Conservation (phyloP, 2,888 invertebrate species). For the Aspidiotus destructor region DNA sequence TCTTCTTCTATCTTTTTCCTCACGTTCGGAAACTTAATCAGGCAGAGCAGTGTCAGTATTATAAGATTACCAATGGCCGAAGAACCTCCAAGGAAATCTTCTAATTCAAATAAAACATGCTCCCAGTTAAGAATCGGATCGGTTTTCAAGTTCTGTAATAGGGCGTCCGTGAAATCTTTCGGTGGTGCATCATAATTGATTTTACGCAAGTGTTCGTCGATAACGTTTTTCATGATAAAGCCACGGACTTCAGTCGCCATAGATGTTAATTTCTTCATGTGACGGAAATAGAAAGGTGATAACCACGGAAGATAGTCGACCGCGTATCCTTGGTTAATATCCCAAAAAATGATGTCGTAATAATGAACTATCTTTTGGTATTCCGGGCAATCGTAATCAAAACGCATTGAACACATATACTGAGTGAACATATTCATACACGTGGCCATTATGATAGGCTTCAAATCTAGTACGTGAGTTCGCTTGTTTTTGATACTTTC, state of each 20-base stretch:
- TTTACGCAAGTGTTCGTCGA: slow-evolving; percentile 40
- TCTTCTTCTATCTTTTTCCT: slow-evolving; percentile 58
- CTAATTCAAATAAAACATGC: slow-evolving; percentile 69
- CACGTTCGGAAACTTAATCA: slow-evolving; percentile 48
- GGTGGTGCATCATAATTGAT: slow-evolving; percentile 39
- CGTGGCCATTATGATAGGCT: slow-evolving; percentile 60
- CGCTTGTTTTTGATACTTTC: slow-evolving; percentile 45
- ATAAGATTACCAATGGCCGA: slow-evolving; percentile 77
- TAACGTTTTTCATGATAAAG: slow-evolving; percentile 53
- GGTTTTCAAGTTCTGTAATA: slow-evolving; percentile 58
- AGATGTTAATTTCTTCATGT: slow-evolving; percentile 57
- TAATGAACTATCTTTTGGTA: slow-evolving; percentile 58
- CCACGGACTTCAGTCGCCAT: slow-evolving; percentile 61
- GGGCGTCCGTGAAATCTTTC: slow-evolving; percentile 66
- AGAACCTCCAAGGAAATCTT: slow-evolving; percentile 81
- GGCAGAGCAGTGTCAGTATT: slow-evolving; percentile 62
- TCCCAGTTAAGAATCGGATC: slow-evolving; percentile 61
- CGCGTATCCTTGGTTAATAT: slow-evolving; percentile 73
- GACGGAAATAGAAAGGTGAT: slow-evolving; percentile 55
- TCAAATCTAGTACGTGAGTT: slow-evolving; percentile 44
- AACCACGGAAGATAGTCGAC: slow-evolving; percentile 79
- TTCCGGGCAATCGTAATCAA: slow-evolving; percentile 57
- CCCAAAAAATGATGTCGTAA: slow-evolving; percentile 84
- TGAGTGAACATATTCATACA: slow-evolving; percentile 76
- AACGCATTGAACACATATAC: slow-evolving; percentile 76